Percentiles rank a stretch among this genome's conserved stretches.
Conservation (phyloP, 2,888 invertebrate species). For the Peribatodes rhomboidaria region DNA sequence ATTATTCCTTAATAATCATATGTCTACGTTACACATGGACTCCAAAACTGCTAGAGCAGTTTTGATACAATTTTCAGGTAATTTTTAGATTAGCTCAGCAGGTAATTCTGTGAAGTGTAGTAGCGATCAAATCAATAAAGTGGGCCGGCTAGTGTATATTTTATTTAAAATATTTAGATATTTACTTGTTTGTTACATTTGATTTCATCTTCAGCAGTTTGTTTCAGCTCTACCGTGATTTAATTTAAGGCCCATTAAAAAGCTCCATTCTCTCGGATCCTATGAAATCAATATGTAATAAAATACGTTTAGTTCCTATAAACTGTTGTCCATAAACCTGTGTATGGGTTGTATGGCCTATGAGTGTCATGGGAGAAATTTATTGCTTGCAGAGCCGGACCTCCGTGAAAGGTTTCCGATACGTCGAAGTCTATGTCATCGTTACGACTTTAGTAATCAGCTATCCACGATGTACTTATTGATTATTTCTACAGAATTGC, state of each 20-base stretch:
- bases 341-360: conserved; percentile 31
- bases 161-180: too few relatives aligned
- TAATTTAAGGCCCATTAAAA: background rate
- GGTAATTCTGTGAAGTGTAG: too few relatives aligned
- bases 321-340: conserved; percentile 31
- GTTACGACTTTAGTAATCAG: conserved; percentile 6
- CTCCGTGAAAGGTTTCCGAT: conserved; percentile 43
- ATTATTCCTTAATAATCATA: too few relatives aligned
- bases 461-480: background rate
- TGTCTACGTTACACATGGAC: too few relatives aligned
- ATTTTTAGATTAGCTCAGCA: too few relatives aligned
- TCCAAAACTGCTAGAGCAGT: too few relatives aligned
- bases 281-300: conserved; percentile 32
- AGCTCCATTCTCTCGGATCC: conserved; percentile 1
- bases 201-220: too few relatives aligned
- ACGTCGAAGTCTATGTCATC: conserved; percentile 15
- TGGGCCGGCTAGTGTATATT: too few relatives aligned
- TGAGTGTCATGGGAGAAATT: conserved; percentile 46
- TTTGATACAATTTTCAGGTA: too few relatives aligned
- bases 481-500: background rate
- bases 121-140: too few relatives aligned
- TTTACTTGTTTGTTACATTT: background rate
- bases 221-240: background rate
- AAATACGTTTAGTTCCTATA: conserved; percentile 33
- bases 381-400: conserved; percentile 43